Evolutionary conservation across 2,797 vertebrate genomes (phyloP).

Genomic region (Podargus strigoides): DNA sequence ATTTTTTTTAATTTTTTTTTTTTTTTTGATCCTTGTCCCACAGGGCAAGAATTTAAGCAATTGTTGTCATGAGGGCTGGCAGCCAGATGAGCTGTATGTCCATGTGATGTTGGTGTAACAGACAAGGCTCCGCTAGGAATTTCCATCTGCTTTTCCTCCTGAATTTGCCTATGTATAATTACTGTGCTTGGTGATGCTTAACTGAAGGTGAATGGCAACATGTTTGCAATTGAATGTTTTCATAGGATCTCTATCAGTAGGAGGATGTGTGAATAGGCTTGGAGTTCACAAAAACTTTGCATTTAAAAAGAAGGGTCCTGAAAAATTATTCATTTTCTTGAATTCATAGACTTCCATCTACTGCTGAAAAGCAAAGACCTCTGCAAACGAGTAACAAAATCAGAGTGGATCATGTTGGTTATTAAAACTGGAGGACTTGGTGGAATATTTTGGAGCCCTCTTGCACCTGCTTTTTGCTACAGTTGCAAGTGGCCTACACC

Average conservation of each 20-base stretch:
- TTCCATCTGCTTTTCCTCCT: slow-evolving; percentile 14
- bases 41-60: neutral
- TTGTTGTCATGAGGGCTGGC: neutral
- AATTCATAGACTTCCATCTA: neutral
- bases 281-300: neutral
- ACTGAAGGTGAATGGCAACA: neutral
- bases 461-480: neutral
- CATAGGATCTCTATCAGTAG: neutral
- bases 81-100: neutral
- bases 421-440: neutral
- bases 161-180: neutral
- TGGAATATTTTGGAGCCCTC: neutral
- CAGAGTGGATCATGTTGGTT: neutral
- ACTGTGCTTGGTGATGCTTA: neutral
- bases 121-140: neutral
- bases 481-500: neutral
- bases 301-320: neutral
- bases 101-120: neutral
- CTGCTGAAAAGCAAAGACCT: neutral
- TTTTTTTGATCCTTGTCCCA: neutral
- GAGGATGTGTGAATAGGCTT: neutral
- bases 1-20: accelerated
- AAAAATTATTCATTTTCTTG: neutral
- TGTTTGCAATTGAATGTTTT: neutral
- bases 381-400: neutral